A percentile compares a stretch with the other conserved stretches of the same genome.
Evolutionary conservation across 2,888 invertebrate genomes (phyloP).

Genomic region (Thera obeliscata): DNA sequence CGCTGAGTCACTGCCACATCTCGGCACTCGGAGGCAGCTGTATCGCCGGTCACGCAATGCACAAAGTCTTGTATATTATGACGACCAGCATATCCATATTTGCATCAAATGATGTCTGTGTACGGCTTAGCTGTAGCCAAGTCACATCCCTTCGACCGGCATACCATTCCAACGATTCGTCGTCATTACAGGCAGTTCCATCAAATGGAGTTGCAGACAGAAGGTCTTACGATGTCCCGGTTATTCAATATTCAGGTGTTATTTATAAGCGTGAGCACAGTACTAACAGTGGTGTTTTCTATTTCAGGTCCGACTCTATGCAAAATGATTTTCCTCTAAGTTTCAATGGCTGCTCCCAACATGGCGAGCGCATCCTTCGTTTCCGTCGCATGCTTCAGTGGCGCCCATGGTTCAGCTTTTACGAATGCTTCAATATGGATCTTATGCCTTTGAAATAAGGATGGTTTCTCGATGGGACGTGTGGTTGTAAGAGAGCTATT

Average conservation of each 20-base stretch:
- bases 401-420: slow-evolving; percentile 30
- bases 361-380: slow-evolving; percentile 36
- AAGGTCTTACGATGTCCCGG: background rate
- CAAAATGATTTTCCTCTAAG: slow-evolving; percentile 32
- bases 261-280: background rate
- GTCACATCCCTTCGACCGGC: too few species aligned
- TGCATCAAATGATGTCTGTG: too few species aligned
- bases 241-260: background rate
- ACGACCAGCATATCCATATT: background rate
- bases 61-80: background rate
- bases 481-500: slow-evolving; percentile 34
- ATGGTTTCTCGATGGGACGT: background rate
- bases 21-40: slow-evolving; percentile 12
- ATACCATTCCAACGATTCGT: too few species aligned
- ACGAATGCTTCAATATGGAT: background rate
- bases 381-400: slow-evolving; percentile 40
- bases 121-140: too few species aligned
- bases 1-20: slow-evolving; percentile 42
- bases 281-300: background rate
- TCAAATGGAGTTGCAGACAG: background rate
- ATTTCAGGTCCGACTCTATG: slow-evolving; percentile 4
- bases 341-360: slow-evolving; percentile 36
- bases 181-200: too few species aligned
- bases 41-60: slow-evolving; percentile 5
- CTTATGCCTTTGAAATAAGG: slow-evolving; percentile 11